These are phyloP conservation scores for Drosophila rhopaloa DNA, from an alignment of 1,140 invertebrate genomes.

Conservation along the genomic window DNA sequence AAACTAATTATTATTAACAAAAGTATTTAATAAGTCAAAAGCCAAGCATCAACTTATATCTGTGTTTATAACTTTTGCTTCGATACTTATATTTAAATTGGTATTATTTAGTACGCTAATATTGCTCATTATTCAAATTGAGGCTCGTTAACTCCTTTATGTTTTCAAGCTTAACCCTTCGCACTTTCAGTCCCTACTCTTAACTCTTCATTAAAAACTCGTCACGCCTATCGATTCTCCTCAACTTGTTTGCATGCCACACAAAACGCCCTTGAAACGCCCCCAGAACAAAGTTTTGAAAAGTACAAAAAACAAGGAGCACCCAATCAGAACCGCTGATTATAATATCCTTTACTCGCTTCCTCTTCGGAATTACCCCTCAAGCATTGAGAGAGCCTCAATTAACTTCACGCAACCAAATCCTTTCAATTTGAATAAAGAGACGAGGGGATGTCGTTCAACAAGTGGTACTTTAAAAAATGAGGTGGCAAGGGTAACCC, in stretches of 20 bases:
- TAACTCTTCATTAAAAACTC: slow-evolving; percentile 11
- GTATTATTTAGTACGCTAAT: too few relatives aligned
- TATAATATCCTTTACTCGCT: slow-evolving; percentile 59
- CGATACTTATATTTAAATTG: neutral
- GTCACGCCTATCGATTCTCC: neutral
- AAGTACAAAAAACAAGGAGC: slow-evolving; percentile 14
- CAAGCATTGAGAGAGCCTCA: slow-evolving; percentile 35
- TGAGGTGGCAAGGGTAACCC: slow-evolving; percentile 49
- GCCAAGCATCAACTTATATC: too few relatives aligned
- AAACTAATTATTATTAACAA: too few relatives aligned
- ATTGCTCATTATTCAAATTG: neutral
- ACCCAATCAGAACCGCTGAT: slow-evolving; percentile 62
- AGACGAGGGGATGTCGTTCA: slow-evolving; percentile 42
- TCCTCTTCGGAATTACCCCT: slow-evolving; percentile 55
- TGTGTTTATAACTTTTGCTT: neutral
- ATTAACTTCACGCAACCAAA: slow-evolving; percentile 74
- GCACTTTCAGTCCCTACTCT: neutral
- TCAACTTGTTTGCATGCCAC: slow-evolving; percentile 35
- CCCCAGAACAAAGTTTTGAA: slow-evolving; percentile 2
- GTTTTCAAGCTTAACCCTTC: neutral
- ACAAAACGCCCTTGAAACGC: slow-evolving; percentile 56
- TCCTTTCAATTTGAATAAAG: slow-evolving; percentile 78
- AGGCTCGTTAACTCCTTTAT: neutral
- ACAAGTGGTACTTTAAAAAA: slow-evolving; percentile 63
- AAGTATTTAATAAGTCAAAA: too few relatives aligned